Evolutionary conservation across 2,888 invertebrate genomes (phyloP), one percentile per base, ranked within the genome.

Genomic region (Athetis lepigone): DNA sequence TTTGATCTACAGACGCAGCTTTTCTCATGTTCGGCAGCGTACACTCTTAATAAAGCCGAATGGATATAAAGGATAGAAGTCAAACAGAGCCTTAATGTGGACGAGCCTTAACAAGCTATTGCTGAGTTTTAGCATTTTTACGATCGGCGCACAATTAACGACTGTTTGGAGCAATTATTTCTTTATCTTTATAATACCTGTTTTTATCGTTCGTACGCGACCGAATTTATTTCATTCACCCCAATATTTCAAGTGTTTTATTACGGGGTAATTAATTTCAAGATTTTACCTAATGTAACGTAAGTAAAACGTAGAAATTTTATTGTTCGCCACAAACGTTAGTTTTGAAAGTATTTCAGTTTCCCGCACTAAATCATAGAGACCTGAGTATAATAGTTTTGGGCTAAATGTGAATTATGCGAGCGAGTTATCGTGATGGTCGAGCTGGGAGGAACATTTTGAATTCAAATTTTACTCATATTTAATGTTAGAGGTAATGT

Each of bases 121-220:
- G 61, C 59, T 23, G 50, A 49, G 60, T 54, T 60, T 54, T 45
- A 67, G 49, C 67, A 67, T 77, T 68, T 73, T 80, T 77, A 79
- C 77, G 77, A 73, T 62, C 57, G 50, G 18, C 59, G 50, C 45
- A 57, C 77, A 77, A 79, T 77, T 79, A 79, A 79, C 70, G 70
- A 60, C 46, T 47, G 66, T 51, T 67, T 50, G 55, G 23, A 51
- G 61, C 50, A 66, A 79, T 73, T 73, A 73, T 70, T 77, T 77
- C 64, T 79, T 72, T 66, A 63, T 77, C 65, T 77, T 77, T 79
- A 63, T 69, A 73, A 66, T 70, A 37, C 67, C 58, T 52, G 54
- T 58, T 67, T 61, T 78, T 58, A 78, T 62, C 62, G 70, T 57
- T 25, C 29, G 29, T 50, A 65, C 60, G 59, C 60, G 47, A 52